A percentile compares a stretch with the other conserved stretches of the same genome.
phyloP scores from a whole-genome alignment of 2,113 vertebrate genomes.

The Canis aureus region DNA sequence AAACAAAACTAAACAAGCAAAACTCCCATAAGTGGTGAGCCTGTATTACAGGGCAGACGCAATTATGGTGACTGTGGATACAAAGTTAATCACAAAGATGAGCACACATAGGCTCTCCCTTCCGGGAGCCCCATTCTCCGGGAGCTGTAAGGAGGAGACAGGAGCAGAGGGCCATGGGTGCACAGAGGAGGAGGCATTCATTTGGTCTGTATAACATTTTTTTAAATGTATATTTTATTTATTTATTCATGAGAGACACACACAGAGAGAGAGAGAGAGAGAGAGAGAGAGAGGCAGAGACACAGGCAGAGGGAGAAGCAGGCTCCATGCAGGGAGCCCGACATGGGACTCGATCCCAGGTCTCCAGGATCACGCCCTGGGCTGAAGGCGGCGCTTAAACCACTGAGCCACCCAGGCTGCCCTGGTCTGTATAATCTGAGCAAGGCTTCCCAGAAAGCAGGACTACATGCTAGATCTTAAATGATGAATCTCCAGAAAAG shows the following conservation, averaged over 20 bases:
- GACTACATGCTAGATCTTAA: background rate
- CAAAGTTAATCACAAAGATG: background rate
- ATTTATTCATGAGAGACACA: too few species aligned
- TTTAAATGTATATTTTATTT: too few species aligned
- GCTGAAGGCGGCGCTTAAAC: too few species aligned
- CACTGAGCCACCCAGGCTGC: too few species aligned
- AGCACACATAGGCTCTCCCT: background rate
- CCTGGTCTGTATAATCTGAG: background rate
- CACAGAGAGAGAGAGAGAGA: too few species aligned
- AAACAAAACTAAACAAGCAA: background rate
- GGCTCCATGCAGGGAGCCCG: too few species aligned
- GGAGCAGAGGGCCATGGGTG: background rate
- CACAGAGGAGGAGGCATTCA: background rate
- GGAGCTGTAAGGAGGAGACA: background rate
- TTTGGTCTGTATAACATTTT: background rate
- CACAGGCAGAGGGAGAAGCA: too few species aligned
- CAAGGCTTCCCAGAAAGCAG: background rate
- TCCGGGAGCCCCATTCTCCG: background rate
- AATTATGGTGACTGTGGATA: background rate
- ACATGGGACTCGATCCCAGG: too few species aligned
- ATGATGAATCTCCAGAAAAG: background rate
- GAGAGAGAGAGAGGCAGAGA: too few species aligned
- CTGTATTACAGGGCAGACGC: background rate
- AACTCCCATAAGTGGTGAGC: background rate
- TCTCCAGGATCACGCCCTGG: too few species aligned